phyloP scores from a whole-genome alignment of 2,888 invertebrate genomes.

The Conomelus anceps region DNA sequence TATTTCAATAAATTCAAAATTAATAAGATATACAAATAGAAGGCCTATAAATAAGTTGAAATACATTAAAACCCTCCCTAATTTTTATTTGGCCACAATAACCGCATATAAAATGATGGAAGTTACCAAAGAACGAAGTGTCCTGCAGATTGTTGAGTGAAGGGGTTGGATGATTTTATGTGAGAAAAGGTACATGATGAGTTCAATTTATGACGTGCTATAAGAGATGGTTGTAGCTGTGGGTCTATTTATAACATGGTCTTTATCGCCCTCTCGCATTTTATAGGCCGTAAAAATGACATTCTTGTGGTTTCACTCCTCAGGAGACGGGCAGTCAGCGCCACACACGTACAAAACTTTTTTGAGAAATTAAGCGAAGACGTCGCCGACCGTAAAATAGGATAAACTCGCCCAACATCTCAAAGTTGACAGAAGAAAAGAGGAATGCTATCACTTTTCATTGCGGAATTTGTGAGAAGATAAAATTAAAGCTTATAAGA shows the following conservation, averaged over 20 bases:
- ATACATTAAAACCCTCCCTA: no score
- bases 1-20: no score
- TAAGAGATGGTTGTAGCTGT: background rate
- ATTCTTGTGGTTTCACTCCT: background rate
- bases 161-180: background rate
- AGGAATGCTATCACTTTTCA: background rate
- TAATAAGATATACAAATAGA: no score
- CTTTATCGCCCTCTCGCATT: background rate
- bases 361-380: background rate
- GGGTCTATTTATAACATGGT: background rate
- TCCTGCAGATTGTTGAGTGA: background rate
- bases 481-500: background rate
- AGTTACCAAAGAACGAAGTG: background rate
- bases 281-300: background rate
- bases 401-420: background rate
- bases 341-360: background rate
- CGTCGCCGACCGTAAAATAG: background rate
- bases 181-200: background rate
- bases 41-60: no score
- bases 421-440: background rate
- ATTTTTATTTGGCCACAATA: no score
- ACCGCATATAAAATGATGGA: background rate
- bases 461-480: background rate
- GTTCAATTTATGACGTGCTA: background rate
- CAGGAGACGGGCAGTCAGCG: background rate